Percentiles rank a stretch among this genome's conserved stretches.
Conservation (phyloP, 1,140 invertebrate genomes). For the Solen grandis region DNA sequence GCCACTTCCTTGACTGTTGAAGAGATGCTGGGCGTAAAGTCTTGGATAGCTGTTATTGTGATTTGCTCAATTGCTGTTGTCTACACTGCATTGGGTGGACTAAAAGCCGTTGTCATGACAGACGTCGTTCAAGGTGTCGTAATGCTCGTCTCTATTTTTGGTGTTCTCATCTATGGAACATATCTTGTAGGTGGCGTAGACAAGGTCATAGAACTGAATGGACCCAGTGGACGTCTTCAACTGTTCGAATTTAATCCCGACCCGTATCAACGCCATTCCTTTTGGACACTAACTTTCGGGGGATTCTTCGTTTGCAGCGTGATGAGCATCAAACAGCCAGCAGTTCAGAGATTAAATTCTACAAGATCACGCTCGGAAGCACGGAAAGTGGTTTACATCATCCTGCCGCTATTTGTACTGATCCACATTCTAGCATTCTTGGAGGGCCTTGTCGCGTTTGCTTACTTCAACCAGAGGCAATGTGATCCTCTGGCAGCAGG, state of each 20-base stretch:
- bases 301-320: neutral
- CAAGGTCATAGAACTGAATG: neutral
- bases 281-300: conserved; percentile 38
- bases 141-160: conserved; percentile 19
- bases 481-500: conserved; percentile 35
- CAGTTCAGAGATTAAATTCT: conserved; percentile 28
- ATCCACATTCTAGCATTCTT: no score
- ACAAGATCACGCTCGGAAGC: conserved; percentile 16
- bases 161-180: conserved; percentile 20
- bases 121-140: conserved; percentile 37
- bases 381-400: conserved; percentile 12
- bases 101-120: conserved; percentile 31
- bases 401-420: conserved; percentile 8
- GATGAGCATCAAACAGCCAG: neutral
- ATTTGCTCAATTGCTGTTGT: conserved; percentile 9
- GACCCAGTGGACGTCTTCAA: conserved; percentile 10
- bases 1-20: conserved; percentile 6
- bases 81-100: conserved; percentile 28
- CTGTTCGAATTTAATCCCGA: conserved; percentile 29
- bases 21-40: neutral
- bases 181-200: neutral
- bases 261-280: conserved; percentile 22
- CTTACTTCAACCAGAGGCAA: conserved; percentile 28
- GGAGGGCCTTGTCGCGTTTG: conserved; percentile 29
- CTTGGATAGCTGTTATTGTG: conserved; percentile 12